Base-by-base conservation (phyloP, 2,797 vertebrate species). In the Syndactyla subalaris region DNA sequence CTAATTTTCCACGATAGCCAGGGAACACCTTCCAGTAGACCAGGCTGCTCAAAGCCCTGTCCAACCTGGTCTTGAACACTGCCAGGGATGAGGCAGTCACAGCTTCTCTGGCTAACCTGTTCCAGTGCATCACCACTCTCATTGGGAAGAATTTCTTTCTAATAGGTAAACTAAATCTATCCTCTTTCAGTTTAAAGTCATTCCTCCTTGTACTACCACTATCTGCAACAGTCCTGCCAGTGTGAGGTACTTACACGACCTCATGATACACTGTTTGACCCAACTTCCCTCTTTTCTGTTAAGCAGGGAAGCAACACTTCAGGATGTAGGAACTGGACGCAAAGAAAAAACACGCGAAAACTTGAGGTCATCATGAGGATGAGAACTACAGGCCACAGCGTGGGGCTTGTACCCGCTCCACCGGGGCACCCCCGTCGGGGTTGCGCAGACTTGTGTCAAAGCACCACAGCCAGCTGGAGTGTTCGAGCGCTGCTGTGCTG, bases 391-490 rank as follows among this genome's bases (percentile, higher is more conserved):
- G 48, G n/a, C 43, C 46, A 43, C 55, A 38, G 38, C 6, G 1
- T 1, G 7, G 24, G 57, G 66, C 29, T n/a, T 1, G 23, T 26
- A 10, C 36, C 52, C 12, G 20, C 36, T 51, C 14, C 8, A 21
- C 49, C 9, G 14, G 30, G 41, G 6, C 55, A 41, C 6, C 10
- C 36, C 46, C 51, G 10, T 7, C 4, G 24, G 62, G 19, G 16
- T 20, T 38, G 26, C 2, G 1, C 54, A 7, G 71, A 21, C 9
- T 36, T 18, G 6, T 1, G 54, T 48, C 34, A 20, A 22, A 32
- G 48, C 57, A 11, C 27, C 36, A 2, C 7, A 12, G 26, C 0
- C 34, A 58, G n/a, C 36, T 30, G 32, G 2, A 7, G 43, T 0
- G 15, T 3, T 1, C 0, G 14, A 49, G 41, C 12, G 7, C 73